Evolutionary conservation across 2,113 vertebrate species (phyloP).

Genomic region (Egretta garzetta): DNA sequence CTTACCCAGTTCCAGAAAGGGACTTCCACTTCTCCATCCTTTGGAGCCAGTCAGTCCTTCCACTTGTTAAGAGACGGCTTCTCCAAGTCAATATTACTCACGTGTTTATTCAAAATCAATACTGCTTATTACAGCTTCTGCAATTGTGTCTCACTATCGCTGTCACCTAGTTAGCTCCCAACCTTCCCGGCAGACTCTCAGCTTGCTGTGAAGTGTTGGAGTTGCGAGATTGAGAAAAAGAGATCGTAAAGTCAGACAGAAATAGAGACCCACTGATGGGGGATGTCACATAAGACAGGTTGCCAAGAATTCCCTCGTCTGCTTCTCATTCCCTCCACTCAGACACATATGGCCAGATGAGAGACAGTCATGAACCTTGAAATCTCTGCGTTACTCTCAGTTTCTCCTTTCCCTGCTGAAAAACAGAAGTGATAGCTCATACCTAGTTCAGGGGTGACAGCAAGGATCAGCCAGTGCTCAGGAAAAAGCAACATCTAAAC

Average conservation of each 20-base stretch:
- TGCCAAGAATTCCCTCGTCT: constrained; percentile 13
- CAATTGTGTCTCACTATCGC: background rate
- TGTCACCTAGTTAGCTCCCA: constrained; percentile 43
- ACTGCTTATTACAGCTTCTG: constrained; percentile 46
- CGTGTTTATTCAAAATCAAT: constrained; percentile 48
- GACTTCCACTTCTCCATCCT: background rate
- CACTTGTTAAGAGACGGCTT: background rate
- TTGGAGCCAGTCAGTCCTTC: background rate
- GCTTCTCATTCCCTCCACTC: background rate
- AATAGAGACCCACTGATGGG: background rate
- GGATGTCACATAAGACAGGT: background rate
- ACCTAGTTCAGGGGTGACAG: background rate
- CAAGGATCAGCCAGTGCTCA: background rate
- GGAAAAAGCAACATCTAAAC: background rate
- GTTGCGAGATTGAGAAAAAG: background rate
- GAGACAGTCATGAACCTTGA: background rate
- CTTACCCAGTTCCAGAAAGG: background rate
- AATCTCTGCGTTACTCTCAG: background rate
- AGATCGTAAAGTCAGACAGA: background rate
- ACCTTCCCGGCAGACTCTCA: background rate
- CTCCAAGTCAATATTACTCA: constrained; percentile 29
- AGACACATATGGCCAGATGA: background rate
- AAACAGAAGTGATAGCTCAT: background rate
- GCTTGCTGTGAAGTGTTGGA: background rate
- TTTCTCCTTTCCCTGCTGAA: background rate